A percentile compares a stretch with the other conserved stretches of the same genome.
These are phyloP conservation scores for Diaprepes abbreviatus DNA, from an alignment of 2,888 invertebrate genomes.

Conservation along the genomic window DNA sequence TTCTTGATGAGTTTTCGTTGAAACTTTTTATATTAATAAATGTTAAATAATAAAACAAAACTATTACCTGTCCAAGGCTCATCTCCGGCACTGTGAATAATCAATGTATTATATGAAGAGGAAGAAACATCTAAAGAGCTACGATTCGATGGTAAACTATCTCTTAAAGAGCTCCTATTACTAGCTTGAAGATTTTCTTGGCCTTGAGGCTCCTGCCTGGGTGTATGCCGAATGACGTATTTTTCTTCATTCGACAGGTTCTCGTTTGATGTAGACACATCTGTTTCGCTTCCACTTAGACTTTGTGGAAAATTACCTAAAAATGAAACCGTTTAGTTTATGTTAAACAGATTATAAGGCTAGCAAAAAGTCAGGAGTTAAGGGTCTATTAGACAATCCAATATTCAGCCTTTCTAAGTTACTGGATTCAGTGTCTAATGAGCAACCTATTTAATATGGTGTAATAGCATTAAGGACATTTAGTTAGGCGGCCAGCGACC, in stretches of 20 bases:
- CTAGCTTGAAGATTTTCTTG: slow-evolving; percentile 79
- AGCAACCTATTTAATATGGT: no score
- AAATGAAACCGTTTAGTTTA: no score
- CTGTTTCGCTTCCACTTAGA: slow-evolving; percentile 88
- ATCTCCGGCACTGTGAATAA: slow-evolving; percentile 83
- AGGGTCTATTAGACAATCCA: no score
- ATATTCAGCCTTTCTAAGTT: no score
- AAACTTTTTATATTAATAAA: no score
- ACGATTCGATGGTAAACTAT: slow-evolving; percentile 73
- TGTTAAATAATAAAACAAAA: no score
- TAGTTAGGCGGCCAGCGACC: no score
- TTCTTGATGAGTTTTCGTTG: no score
- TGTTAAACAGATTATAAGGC: no score
- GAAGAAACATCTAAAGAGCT: slow-evolving; percentile 82
- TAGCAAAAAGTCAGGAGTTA: no score
- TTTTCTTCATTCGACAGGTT: slow-evolving; percentile 89
- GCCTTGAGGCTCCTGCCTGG: slow-evolving; percentile 92
- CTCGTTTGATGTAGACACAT: slow-evolving; percentile 91
- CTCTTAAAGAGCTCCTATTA: slow-evolving; percentile 74
- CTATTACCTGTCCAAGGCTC: slow-evolving; percentile 76
- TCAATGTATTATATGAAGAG: slow-evolving; percentile 86
- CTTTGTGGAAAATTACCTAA: slow-evolving; percentile 77
- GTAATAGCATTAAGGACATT: no score
- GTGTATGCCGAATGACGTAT: slow-evolving; percentile 85
- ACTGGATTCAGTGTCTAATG: no score